Evolutionary conservation across 2,113 vertebrate species (phyloP), one percentile per base, ranked within the genome.

Genomic region (Ascaphus truei): DNA sequence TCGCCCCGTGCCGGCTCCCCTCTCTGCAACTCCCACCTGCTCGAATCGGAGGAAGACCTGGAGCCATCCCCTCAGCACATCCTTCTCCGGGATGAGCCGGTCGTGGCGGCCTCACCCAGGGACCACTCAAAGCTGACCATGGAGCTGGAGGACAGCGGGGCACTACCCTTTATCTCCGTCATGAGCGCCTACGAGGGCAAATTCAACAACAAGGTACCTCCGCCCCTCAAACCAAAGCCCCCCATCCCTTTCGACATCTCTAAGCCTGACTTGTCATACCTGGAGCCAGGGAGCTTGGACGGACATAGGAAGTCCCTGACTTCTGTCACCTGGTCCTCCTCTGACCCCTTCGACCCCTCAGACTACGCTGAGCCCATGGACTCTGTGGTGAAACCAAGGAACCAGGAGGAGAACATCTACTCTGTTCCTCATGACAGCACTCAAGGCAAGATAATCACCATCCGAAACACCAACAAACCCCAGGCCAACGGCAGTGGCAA

Each of bases 401-500:
- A 80, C 1, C 91, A 93, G 29, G 96, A 97, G 71, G 96, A 99
- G 75, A 96, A 89, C 76, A 99, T 99, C 67, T 99, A 99, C 79
- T 96, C 96, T 0, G 96, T 98, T 36, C 96, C 96, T 0, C 95
- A 98, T 1, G 96, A 98, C 83, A 98, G 94, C 85, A 98, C 95
- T 29, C 96, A 98, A 59, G 96, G 96, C 58, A 99, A 99, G 73
- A 99, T 99, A 73, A 98, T 99, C 80, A 98, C 96, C 69, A 90
- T 99, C 30, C 88, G 95, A 2, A 99, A 99, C 31, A 93, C 94
- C 60, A 97, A 94, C 88, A 98, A 95, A 58, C 80, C 91, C 4
- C 91, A 96, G 3, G 77, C 95, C 18, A 98, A 97, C 0, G 90
- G 90, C 4, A 89, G 93, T 1, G 95, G 94, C 11, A 98, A 97